phyloP scores from a whole-genome alignment of 2,797 vertebrate genomes.

The Sebastes matsubarae region DNA sequence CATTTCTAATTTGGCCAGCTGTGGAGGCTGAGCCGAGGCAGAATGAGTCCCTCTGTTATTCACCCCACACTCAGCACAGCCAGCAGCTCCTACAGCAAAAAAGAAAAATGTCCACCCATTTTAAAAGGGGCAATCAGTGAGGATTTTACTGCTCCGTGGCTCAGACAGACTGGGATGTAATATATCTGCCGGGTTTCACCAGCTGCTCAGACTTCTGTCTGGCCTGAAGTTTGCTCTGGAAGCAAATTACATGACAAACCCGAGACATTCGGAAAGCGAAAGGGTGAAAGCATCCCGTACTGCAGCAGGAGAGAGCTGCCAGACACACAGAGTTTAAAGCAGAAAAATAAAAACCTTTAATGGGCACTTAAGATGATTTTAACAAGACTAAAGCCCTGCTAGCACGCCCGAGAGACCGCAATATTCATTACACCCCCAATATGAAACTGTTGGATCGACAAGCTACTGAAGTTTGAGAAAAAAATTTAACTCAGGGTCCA shows the following conservation, averaged over 20 bases:
- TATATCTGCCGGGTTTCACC: neutral
- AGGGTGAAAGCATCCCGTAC: neutral
- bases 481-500: no score
- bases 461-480: no score
- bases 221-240: neutral
- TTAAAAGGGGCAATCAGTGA: slow-evolving; percentile 7
- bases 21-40: slow-evolving; percentile 1
- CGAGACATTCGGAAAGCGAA: no score
- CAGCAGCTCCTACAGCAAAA: neutral
- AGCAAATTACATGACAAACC: neutral
- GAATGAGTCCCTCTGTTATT: slow-evolving; percentile 16
- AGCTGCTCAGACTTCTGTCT: slow-evolving; percentile 9
- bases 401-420: no score
- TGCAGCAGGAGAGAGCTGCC: neutral
- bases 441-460: no score
- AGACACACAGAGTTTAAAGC: neutral
- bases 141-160: slow-evolving; percentile 15
- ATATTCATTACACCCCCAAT: no score
- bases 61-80: neutral
- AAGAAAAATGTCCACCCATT: neutral
- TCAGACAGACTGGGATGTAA: neutral
- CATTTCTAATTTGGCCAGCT: slow-evolving; percentile 29
- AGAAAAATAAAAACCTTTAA: neutral
- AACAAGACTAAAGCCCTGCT: no score
- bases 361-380: neutral